Percentiles rank a stretch among this genome's conserved stretches.
phyloP scores from a whole-genome alignment of 1,140 invertebrate genomes.

The Wasmannia auropunctata region DNA sequence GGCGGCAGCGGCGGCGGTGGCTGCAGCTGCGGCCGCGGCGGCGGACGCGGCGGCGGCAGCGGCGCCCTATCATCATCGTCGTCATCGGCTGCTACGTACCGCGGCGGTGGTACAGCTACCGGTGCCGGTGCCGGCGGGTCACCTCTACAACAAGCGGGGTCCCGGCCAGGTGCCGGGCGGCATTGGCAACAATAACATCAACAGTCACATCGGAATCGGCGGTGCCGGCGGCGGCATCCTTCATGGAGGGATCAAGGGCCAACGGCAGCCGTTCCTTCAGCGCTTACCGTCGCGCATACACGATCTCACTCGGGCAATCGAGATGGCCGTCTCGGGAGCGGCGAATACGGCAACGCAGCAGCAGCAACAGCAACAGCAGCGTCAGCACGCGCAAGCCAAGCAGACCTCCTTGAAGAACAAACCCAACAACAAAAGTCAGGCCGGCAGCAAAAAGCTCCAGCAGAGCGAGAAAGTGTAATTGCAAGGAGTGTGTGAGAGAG shows the following conservation, averaged over 20 bases:
- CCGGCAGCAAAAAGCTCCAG: slow-evolving; percentile 64
- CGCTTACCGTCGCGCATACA: slow-evolving; percentile 66
- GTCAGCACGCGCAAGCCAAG: slow-evolving; percentile 65
- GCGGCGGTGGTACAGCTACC: slow-evolving; percentile 50
- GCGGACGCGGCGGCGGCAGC: slow-evolving; percentile 57
- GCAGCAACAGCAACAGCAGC: slow-evolving; percentile 72
- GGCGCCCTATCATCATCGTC: slow-evolving; percentile 36
- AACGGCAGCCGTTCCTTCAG: slow-evolving; percentile 54
- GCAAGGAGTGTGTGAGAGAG: slow-evolving; percentile 10
- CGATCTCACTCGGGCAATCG: slow-evolving; percentile 61
- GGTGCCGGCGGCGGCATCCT: slow-evolving; percentile 30
- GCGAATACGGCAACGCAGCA: slow-evolving; percentile 66
- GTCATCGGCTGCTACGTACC: slow-evolving; percentile 48
- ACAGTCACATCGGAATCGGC: not conserved
- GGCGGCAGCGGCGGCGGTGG: slow-evolving; percentile 47
- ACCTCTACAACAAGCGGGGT: slow-evolving; percentile 42
- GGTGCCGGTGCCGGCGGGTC: slow-evolving; percentile 45
- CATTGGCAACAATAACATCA: slow-evolving; percentile 3
- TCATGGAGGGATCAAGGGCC: slow-evolving; percentile 12
- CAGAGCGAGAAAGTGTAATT: slow-evolving; percentile 33
- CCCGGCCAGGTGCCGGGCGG: slow-evolving; percentile 37
- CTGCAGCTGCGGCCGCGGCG: slow-evolving; percentile 49
- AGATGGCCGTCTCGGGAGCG: slow-evolving; percentile 65
- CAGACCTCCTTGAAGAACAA: slow-evolving; percentile 70
- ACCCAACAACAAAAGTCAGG: slow-evolving; percentile 51